phyloP scores from a whole-genome alignment of 92 coral and sea anemone genomes.

The Heteractis magnifica region DNA sequence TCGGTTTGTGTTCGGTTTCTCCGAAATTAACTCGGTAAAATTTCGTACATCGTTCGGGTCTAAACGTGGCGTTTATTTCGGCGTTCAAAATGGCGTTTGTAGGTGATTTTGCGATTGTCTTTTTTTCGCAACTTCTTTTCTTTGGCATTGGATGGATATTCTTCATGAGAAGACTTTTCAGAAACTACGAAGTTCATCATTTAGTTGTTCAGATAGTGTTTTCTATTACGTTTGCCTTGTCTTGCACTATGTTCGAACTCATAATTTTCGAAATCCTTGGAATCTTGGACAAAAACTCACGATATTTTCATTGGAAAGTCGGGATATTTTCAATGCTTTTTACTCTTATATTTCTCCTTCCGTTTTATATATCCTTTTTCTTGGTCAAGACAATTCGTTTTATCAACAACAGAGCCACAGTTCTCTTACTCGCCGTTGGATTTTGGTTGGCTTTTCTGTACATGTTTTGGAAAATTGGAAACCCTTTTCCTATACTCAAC shows the following conservation, averaged over 20 bases:
- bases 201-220: slow-evolving; percentile 88
- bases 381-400: slow-evolving; percentile 86
- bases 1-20: slow-evolving; percentile 30
- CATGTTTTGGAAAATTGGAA: slow-evolving; percentile 97
- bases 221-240: slow-evolving; percentile 86
- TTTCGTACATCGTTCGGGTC: neutral
- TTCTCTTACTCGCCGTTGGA: slow-evolving; percentile 63
- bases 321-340: slow-evolving; percentile 95
- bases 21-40: slow-evolving; percentile 2
- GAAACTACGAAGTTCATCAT: slow-evolving; percentile 94
- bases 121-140: slow-evolving; percentile 84
- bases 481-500: slow-evolving; percentile 93
- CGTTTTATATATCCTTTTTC: slow-evolving; percentile 90
- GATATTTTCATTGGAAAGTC: slow-evolving; percentile 95
- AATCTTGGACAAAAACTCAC: slow-evolving; percentile 77
- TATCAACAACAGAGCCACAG: slow-evolving; percentile 72
- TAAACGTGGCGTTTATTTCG: slow-evolving; percentile 56
- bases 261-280: slow-evolving; percentile 96
- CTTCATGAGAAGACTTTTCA: slow-evolving; percentile 95
- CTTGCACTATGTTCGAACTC: slow-evolving; percentile 98
- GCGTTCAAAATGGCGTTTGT: slow-evolving; percentile 77
- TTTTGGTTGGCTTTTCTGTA: slow-evolving; percentile 90
- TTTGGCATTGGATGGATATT: slow-evolving; percentile 98
- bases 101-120: slow-evolving; percentile 86
- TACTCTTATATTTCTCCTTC: slow-evolving; percentile 88